Conservation (phyloP, 1,140 invertebrate genomes). For the Plodia interpunctella region DNA sequence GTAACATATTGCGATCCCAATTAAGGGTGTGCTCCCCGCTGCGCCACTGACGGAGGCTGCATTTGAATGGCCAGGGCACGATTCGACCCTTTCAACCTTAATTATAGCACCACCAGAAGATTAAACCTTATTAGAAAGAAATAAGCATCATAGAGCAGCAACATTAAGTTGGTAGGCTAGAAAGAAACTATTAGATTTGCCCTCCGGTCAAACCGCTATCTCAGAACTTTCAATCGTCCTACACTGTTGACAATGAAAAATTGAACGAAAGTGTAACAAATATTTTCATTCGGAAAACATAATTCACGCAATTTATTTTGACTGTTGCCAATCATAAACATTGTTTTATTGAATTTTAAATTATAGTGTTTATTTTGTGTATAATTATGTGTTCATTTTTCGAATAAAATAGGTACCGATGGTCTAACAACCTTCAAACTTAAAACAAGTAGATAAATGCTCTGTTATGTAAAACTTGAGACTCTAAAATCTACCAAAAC, state of each 20-base stretch:
- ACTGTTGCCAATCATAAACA: no score
- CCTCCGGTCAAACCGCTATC: conserved; percentile 52
- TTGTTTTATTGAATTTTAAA: no score
- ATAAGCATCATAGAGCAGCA: background rate
- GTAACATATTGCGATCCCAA: conserved; percentile 64
- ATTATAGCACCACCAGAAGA: background rate
- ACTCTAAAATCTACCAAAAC: no score
- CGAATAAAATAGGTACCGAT: no score
- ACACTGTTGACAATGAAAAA: conserved; percentile 52
- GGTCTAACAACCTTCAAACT: no score
- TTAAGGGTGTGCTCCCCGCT: conserved; percentile 66
- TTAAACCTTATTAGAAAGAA: background rate
- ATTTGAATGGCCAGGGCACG: conserved; percentile 55
- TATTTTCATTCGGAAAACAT: background rate
- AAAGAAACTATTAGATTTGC: conserved; percentile 58
- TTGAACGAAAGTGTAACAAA: conserved; percentile 21
- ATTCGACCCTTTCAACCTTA: conserved; percentile 38
- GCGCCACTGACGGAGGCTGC: conserved; percentile 48
- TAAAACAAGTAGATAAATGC: no score
- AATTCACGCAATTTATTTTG: background rate
- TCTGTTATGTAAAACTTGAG: no score
- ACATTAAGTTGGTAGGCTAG: background rate
- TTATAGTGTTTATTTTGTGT: no score
- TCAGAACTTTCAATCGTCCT: conserved; percentile 47
- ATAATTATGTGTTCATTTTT: no score